A percentile compares a stretch with the other conserved stretches of the same genome.
Conservation (phyloP, 2,797 vertebrate species). For the Poliocrania exsul region DNA sequence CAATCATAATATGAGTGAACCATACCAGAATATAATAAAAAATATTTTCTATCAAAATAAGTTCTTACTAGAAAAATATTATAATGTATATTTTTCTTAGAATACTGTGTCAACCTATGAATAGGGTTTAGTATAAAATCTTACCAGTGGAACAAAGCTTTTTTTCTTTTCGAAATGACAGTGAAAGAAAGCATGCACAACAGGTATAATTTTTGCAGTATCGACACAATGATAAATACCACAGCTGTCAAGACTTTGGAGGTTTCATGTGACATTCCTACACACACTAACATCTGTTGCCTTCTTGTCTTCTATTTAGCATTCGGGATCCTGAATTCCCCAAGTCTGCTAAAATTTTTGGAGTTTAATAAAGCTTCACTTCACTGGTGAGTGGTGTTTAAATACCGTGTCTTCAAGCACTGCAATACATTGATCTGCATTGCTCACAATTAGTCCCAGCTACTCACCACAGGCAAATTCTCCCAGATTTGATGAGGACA, state of each 20-base stretch:
- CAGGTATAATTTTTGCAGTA: not conserved
- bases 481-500: not conserved
- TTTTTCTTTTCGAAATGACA: not conserved
- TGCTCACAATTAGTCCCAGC: not conserved
- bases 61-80: not conserved
- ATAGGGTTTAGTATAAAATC: not conserved
- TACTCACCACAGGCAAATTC: not conserved
- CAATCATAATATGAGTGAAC: constrained; percentile 1
- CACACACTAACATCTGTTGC: not conserved
- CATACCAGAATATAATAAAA: not conserved
- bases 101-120: not conserved
- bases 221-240: not conserved
- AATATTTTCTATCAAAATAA: not conserved
- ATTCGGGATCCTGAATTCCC: not conserved
- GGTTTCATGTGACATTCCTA: not conserved
- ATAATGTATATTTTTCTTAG: not conserved
- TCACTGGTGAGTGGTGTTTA: not conserved
- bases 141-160: not conserved
- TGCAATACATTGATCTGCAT: not conserved
- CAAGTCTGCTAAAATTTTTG: not conserved
- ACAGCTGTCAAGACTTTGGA: not conserved
- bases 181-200: not conserved
- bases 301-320: not conserved
- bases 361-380: not conserved
- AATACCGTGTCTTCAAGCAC: not conserved